A percentile compares a stretch with the other conserved stretches of the same genome.
Conservation (phyloP, 2,113 vertebrate genomes). For the human region DNA sequence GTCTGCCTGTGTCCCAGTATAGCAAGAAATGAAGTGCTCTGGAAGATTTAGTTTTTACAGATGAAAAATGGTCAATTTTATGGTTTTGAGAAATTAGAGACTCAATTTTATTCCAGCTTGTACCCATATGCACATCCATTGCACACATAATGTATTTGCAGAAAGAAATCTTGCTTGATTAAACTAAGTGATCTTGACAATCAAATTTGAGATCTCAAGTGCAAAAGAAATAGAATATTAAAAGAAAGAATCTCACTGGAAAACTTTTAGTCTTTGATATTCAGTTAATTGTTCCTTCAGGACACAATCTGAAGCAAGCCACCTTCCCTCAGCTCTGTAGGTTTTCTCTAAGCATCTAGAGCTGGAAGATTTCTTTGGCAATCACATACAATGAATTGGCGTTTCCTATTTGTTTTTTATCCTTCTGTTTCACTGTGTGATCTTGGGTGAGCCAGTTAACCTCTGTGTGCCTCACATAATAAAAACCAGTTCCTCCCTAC, state of each 20-base stretch:
- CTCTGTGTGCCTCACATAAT: constrained; percentile 9
- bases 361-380: not conserved
- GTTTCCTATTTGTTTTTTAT: not conserved
- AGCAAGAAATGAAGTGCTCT: constrained; percentile 27
- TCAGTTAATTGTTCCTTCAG: not conserved
- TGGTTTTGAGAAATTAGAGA: constrained; percentile 45
- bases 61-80: constrained; percentile 56
- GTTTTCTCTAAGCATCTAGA: not conserved
- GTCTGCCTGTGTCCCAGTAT: not conserved
- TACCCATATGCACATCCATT: not conserved
- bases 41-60: constrained; percentile 44
- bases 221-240: constrained; percentile 27
- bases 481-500: not conserved
- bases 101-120: constrained; percentile 41
- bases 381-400: not conserved
- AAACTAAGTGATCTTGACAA: constrained; percentile 64
- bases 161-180: constrained; percentile 55
- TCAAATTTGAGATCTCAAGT: constrained; percentile 43
- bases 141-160: not conserved
- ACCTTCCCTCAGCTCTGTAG: not conserved
- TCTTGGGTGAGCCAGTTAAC: constrained; percentile 48
- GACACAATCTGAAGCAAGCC: not conserved
- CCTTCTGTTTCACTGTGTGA: constrained; percentile 1
- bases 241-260: not conserved
- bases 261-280: not conserved